These are phyloP conservation scores for Volucella zonaria DNA, from an alignment of 2,888 invertebrate genomes.

Conservation along the genomic window DNA sequence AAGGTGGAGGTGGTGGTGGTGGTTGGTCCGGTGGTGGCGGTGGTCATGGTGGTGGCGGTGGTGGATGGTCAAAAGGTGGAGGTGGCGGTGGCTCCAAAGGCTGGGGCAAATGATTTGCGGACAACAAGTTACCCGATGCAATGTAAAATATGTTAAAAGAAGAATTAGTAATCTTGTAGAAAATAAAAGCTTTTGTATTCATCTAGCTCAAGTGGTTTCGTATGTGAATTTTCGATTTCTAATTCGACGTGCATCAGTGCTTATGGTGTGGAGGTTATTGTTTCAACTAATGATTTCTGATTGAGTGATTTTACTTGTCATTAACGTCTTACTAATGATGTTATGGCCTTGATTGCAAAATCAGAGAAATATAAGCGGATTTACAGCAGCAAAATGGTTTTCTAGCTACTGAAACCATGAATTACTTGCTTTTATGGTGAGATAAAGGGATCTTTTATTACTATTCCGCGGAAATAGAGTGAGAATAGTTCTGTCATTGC, in stretches of 20 bases:
- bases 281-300: no score
- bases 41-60: conserved; percentile 56
- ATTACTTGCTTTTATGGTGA: no score
- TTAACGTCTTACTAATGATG: no score
- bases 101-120: neutral
- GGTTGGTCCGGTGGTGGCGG: conserved; percentile 68
- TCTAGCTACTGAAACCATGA: no score
- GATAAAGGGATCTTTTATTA: no score
- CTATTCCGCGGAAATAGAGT: no score
- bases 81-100: neutral
- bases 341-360: no score
- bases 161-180: conserved; percentile 51
- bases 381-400: no score
- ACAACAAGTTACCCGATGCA: conserved; percentile 35
- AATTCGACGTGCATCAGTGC: neutral
- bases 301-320: no score
- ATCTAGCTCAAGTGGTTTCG: conserved; percentile 1
- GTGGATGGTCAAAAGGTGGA: conserved; percentile 49
- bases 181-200: conserved; percentile 46
- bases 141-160: conserved; percentile 58
- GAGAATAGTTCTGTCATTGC: no score
- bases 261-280: neutral
- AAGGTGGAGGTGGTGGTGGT: conserved; percentile 68
- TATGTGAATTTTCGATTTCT: neutral
- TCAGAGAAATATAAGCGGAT: no score